Percentiles rank a stretch among this genome's conserved stretches.
These are phyloP conservation scores for Glaucomys volans DNA, from an alignment of 2,113 vertebrate genomes.

Conservation along the genomic window DNA sequence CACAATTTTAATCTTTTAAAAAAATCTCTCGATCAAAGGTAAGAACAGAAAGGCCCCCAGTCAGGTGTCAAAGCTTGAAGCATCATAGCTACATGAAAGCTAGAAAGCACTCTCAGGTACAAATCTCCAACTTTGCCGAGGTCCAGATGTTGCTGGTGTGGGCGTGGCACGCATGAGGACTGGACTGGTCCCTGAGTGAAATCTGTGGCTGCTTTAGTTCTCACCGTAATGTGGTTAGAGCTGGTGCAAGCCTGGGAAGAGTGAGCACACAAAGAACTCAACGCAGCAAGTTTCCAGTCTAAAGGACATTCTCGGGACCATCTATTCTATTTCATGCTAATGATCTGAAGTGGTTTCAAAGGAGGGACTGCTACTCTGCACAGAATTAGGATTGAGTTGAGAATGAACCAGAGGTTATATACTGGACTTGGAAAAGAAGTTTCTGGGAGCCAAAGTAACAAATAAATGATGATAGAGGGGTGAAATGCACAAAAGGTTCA, in stretches of 20 bases:
- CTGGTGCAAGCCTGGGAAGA: background rate
- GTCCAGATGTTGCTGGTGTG: background rate
- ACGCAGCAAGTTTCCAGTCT: background rate
- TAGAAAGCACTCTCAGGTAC: background rate
- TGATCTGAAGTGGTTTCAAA: background rate
- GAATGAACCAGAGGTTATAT: background rate
- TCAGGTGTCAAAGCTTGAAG: background rate
- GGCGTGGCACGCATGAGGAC: background rate
- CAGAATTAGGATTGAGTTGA: background rate
- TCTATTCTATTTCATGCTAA: background rate
- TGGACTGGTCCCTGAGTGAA: background rate
- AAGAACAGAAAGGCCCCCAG: background rate
- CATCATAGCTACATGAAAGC: background rate
- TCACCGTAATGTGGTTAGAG: background rate
- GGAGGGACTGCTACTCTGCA: background rate
- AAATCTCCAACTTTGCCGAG: background rate
- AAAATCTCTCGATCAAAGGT: constrained; percentile 23
- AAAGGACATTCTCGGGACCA: background rate
- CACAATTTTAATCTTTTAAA: background rate
- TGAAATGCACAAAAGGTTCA: background rate
- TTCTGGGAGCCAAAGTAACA: background rate
- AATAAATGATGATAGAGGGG: constrained; percentile 43
- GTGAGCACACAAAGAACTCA: background rate
- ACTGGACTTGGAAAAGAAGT: constrained; percentile 41
- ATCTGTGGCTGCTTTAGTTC: background rate